Evolutionary conservation across 2,113 vertebrate species (phyloP).

Genomic region (Oophaga pumilio): DNA sequence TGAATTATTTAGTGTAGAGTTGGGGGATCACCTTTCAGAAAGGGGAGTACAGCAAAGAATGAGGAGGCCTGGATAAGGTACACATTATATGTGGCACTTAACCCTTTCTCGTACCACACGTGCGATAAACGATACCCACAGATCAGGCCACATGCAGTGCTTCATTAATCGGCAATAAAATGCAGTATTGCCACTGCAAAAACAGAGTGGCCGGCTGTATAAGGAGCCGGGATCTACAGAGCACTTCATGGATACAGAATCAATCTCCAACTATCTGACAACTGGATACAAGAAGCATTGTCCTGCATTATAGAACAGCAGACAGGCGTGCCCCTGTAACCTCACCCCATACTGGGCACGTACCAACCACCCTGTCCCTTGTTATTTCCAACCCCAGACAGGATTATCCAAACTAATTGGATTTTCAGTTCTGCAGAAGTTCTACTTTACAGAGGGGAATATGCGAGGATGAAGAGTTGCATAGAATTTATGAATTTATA

Average conservation of each 20-base stretch:
- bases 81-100: constrained; percentile 29
- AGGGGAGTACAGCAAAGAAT: not conserved
- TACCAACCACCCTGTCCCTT: not conserved
- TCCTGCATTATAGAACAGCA: not conserved
- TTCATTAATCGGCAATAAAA: not conserved
- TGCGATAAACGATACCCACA: not conserved
- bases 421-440: not conserved
- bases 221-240: not conserved
- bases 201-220: not conserved
- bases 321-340: not conserved
- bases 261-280: not conserved
- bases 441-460: not conserved
- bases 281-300: not conserved
- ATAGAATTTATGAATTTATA: not conserved
- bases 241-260: not conserved
- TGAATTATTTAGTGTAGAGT: constrained; percentile 30
- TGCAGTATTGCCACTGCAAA: not conserved
- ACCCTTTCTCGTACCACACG: not conserved
- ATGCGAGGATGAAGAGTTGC: not conserved
- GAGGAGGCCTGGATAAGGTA: not conserved
- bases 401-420: constrained; percentile 16
- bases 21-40: constrained; percentile 38
- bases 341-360: not conserved
- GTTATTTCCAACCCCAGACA: not conserved
- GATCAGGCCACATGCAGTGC: not conserved